These are phyloP conservation scores for Formica exsecta DNA, from an alignment of 1,140 invertebrate genomes.

Conservation along the genomic window DNA sequence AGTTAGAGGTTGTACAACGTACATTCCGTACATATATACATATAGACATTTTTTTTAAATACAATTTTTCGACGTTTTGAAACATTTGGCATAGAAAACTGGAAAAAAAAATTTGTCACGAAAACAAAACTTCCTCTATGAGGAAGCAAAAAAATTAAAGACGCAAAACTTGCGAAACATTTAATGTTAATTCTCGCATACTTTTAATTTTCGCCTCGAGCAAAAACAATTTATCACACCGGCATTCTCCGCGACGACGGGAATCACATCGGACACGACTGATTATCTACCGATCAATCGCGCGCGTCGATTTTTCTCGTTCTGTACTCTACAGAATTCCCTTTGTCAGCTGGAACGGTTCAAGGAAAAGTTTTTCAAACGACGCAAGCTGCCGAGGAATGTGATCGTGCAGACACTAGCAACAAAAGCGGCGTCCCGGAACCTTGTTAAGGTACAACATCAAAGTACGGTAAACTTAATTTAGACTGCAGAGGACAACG, in stretches of 20 bases:
- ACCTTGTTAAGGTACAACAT: constrained; percentile 68
- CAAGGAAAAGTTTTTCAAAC: constrained; percentile 65
- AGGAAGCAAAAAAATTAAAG: neutral
- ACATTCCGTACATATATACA: too few relatives aligned
- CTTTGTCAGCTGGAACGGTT: constrained; percentile 46
- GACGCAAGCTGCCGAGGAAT: constrained; percentile 53
- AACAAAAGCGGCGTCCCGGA: constrained; percentile 67
- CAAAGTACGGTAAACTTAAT: constrained; percentile 72
- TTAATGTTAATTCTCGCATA: neutral
- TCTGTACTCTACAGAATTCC: constrained; percentile 28
- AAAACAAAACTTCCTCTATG: too few relatives aligned
- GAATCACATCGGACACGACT: constrained; percentile 21
- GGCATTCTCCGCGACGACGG: neutral
- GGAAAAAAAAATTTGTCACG: too few relatives aligned
- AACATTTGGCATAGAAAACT: too few relatives aligned
- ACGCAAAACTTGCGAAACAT: neutral
- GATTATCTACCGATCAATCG: constrained; percentile 33
- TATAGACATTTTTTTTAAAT: too few relatives aligned
- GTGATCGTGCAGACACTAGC: constrained; percentile 60
- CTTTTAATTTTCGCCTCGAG: neutral
- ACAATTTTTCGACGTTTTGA: too few relatives aligned
- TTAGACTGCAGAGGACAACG: constrained; percentile 45
- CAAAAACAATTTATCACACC: constrained; percentile 12
- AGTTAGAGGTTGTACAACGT: too few relatives aligned
- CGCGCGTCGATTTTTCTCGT: constrained; percentile 35